Base-by-base conservation (phyloP, 2,888 invertebrate genomes). In the Ctenicera cuprea region DNA sequence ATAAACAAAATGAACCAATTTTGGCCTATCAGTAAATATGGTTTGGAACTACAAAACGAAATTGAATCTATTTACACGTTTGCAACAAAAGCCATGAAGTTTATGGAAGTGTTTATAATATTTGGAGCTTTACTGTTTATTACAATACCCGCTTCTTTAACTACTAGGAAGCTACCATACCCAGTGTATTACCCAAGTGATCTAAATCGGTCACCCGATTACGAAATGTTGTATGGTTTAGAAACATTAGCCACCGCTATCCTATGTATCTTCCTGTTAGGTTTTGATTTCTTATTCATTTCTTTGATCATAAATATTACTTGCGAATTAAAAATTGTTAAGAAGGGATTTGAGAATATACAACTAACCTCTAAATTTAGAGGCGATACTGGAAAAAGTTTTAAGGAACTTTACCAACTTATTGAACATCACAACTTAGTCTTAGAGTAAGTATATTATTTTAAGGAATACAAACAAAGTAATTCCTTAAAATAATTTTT, bases 401-500 rank as follows among this genome's bases (percentile, higher is more conserved):
- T 62, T 4, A 63, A 8, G 9, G 61, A 71, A 67, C 62, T 74
- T 57, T 50, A 48, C 30, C 14, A 64, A 48, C 33, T 76, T 22
- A 65, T 76, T 0, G 45, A 72, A 3, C 69, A 74, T 16, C 76
- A 76, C 61, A 41, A 63, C 41, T 69, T 62, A n/a, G 41, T 74
- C 20, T 59, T 74, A 50, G 50, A 54, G 76, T 76, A 66, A 59
- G 65, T 48, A 18, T 18, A 22, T 37, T 22, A 12, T 16, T 52
- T 26, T 52, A 52, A 16, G 3, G 20, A 16, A 43, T n/a, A 11
- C 8, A n/a, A 12, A 12, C n/a, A 14, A n/a, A 43, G 2, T 43
- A 43, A 5, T 5, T 43, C 5, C 22, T 63, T 3, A 26, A 30
- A 11, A 5, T 45, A 3, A 3, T 9, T 71, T 73, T 52, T 66